phyloP scores from a whole-genome alignment of 1,140 invertebrate genomes.

The Zaprionus kolodkinae region DNA sequence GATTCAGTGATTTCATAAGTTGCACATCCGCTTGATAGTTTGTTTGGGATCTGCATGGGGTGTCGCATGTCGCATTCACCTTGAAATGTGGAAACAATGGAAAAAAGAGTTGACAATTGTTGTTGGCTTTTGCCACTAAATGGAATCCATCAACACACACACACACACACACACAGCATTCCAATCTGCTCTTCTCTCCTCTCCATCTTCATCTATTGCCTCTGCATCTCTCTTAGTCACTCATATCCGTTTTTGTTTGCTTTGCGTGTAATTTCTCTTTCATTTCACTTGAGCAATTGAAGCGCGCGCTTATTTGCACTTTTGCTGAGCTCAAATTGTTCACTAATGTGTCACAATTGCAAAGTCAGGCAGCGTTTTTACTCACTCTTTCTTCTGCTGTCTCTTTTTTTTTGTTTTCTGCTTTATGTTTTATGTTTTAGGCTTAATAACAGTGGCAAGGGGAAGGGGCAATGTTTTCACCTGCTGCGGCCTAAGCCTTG shows the following conservation, averaged over 20 bases:
- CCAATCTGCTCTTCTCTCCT: background rate
- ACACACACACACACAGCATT: conserved; percentile 14
- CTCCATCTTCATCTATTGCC: conserved; percentile 41
- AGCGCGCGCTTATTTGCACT: conserved; percentile 81
- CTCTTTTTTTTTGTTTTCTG: background rate
- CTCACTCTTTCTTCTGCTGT: background rate
- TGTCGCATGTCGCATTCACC: conserved; percentile 67
- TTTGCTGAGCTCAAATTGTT: conserved; percentile 83
- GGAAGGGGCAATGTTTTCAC: conserved; percentile 55
- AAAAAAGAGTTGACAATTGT: conserved; percentile 40
- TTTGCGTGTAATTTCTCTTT: conserved; percentile 82
- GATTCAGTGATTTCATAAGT: conserved; percentile 72
- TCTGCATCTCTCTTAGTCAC: conserved; percentile 37
- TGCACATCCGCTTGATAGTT: conserved; percentile 57
- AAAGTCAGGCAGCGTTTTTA: conserved; percentile 58
- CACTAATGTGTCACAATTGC: conserved; percentile 83
- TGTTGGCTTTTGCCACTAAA: conserved; percentile 13
- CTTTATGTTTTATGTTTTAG: background rate
- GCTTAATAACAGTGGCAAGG: conserved; percentile 18
- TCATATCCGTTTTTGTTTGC: conserved; percentile 77
- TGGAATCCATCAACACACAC: conserved; percentile 5
- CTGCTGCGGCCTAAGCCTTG: conserved; percentile 9
- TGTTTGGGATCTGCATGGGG: background rate
- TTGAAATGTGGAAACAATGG: conserved; percentile 63
- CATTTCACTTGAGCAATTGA: conserved; percentile 83